Base-by-base conservation (phyloP, 1,140 invertebrate species). In the Pectinophora gossypiella region DNA sequence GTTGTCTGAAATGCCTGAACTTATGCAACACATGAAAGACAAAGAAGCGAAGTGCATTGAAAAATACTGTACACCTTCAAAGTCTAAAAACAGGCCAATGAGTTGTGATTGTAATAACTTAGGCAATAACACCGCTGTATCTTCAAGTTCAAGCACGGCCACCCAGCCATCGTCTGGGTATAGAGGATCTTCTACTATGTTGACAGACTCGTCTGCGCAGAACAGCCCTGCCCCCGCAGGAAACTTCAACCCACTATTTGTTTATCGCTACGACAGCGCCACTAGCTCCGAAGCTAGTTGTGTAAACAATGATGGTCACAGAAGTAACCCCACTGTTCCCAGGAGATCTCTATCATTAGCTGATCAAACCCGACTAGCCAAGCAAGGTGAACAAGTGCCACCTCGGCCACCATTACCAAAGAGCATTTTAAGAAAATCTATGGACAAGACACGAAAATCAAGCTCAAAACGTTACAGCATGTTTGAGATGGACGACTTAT, bases 121-220 rank as follows among this genome's bases (percentile, higher is more conserved):
- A 55, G 87, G 89, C 27, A 85, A 91, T 48, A 87, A 88, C 32
- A 91, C 90, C 20, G 91, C 91, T 50, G 85, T 90, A 16, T 93
- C 92, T 0, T 93, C 93, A 2, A 91, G 90, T 62, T 93, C 93
- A 38, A 95, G 94, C 54, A 93, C 92, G 47, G 94, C 92, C 20
- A 92, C 93, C 22, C 94, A 94, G 35, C 94, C 94, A 1, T 95
- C 94, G 35, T 95, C 94, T 0, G 95, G 95, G 13, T 96, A 95
- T 66, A 87, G 95, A 61, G 95, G 95, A 36, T 96, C 95, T 0
- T 96, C 95, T 0, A 95, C 94, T 2, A 92, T 95, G 72, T 84
- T 96, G 3, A 92, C 92, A 2, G 94, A 95, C 68, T 95, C 94
- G 12, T 92, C 91, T 9, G 89, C 84, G 60, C 94, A 92, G 76